Conservation (phyloP, 2,113 vertebrate species). For the Embiotoca jacksoni region DNA sequence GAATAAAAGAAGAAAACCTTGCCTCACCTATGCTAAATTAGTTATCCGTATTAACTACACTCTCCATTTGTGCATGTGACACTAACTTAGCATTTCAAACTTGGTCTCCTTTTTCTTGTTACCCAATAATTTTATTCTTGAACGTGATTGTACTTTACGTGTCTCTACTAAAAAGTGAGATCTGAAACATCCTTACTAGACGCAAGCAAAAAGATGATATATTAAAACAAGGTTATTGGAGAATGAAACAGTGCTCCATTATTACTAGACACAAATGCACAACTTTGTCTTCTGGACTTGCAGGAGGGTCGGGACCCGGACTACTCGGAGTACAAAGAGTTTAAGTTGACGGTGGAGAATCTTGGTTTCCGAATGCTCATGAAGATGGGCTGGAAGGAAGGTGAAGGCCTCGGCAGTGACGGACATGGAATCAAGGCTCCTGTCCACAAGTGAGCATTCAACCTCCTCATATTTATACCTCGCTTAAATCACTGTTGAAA, state of each 20-base stretch:
- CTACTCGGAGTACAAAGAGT: conserved; percentile 98
- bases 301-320: conserved; percentile 97
- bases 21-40: neutral
- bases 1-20: neutral
- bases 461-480: conserved; percentile 2
- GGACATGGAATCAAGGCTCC: conserved; percentile 96
- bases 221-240: too few species aligned
- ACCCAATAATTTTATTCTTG: neutral
- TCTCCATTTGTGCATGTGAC: neutral
- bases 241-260: too few species aligned
- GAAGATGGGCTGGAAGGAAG: conserved; percentile 99
- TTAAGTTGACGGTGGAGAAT: conserved; percentile 98
- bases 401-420: conserved; percentile 93
- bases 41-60: neutral
- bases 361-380: conserved; percentile 98
- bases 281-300: conserved; percentile 21
- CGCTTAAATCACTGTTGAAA: neutral
- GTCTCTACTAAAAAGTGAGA: neutral
- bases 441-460: conserved; percentile 89
- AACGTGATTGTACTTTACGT: neutral
- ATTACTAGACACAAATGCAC: neutral
- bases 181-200: neutral
- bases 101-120: neutral
- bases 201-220: neutral
- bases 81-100: neutral